Base-by-base conservation (phyloP, 2,797 vertebrate species). In the Pelobates cultripes region DNA sequence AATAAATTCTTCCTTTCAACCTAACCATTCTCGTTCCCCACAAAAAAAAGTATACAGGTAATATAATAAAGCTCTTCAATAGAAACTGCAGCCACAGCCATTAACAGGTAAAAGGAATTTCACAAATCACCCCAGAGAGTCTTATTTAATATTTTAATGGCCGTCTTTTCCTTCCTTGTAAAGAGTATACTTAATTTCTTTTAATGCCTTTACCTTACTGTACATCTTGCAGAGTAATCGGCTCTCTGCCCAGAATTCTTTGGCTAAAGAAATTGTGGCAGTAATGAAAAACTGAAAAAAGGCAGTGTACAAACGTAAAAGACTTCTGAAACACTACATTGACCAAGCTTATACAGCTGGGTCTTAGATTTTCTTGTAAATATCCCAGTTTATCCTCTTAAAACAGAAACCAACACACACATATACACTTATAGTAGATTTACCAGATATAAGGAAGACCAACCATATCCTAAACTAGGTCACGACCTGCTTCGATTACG, bases 401-500 rank as follows among this genome's bases (percentile, higher is more conserved):
- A 77, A 77, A 72, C 74, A 7, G 43, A 17, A 41, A 17, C 67
- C 60, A 73, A 70, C 55, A 76, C 79, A 64, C 73, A 57, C 10
- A 64, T n/a, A 72, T 10, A 66, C 68, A 72, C 80, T 77, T 77
- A 77, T 47, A 63, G 74, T 45, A 44, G 74, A 70, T 60, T 77
- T 72, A 82, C 10, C 40, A 17, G 67, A 63, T 72, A 43, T 43
- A 72, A 71, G 15, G 69, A 63, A 66, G 68, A 41, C 68, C 66
- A 77, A 53, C 72, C 57, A 66, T 66, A 72, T 44, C 44, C 42
- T 60, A n/a, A 77, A 82, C 67, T 77, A 82, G 80, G 80, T 82
- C 80, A 82, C 60, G 3, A 44, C 14, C 41, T 51, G 44, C 57
- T 53, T 63, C 68, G 2, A 81, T 71, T 67, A 43, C 7, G 60